phyloP scores from a whole-genome alignment of 2,113 vertebrate genomes.

The Pithys albifrons region DNA sequence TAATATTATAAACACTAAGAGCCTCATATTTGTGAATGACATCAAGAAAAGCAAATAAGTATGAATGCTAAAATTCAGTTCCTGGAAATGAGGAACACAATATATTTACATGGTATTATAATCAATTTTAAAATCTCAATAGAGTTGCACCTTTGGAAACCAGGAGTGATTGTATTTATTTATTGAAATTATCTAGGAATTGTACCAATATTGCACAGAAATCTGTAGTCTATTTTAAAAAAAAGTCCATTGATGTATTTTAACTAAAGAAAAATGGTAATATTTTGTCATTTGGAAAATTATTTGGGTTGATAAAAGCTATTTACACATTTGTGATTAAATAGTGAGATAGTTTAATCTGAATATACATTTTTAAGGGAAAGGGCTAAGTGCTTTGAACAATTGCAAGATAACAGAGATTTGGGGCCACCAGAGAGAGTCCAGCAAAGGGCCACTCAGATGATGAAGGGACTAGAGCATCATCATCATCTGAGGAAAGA shows the following conservation, averaged over 20 bases:
- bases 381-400: background rate
- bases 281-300: background rate
- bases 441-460: background rate
- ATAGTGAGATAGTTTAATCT: background rate
- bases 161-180: background rate
- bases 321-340: background rate
- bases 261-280: background rate
- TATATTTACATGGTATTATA: background rate
- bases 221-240: background rate
- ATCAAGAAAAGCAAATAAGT: background rate
- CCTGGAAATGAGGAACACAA: background rate
- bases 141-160: background rate
- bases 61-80: background rate
- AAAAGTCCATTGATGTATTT: background rate
- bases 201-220: background rate
- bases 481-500: background rate
- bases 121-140: conserved; percentile 6
- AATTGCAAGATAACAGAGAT: background rate
- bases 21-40: background rate
- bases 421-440: background rate
- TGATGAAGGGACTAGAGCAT: background rate
- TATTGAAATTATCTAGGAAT: background rate
- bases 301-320: background rate
- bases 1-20: background rate
- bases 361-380: background rate